phyloP scores from a whole-genome alignment of 2,888 invertebrate genomes.

The Noctua fimbriata region DNA sequence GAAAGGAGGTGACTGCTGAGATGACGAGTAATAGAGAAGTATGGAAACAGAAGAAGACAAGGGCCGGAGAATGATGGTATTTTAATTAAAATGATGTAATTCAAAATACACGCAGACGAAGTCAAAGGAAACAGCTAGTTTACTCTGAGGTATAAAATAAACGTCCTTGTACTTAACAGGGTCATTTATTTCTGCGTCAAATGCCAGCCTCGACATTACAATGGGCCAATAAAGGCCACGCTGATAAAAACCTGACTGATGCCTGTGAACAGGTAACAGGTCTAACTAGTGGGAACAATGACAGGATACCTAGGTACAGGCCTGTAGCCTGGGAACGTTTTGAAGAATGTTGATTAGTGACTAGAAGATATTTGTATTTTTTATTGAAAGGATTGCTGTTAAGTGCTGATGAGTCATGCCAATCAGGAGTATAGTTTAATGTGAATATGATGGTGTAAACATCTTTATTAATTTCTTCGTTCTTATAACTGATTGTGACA shows the following conservation, averaged over 20 bases:
- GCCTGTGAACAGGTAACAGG: constrained; percentile 16
- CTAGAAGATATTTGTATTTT: not conserved
- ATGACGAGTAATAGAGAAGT: not conserved
- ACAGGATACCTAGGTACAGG: not conserved
- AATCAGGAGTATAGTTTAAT: not conserved
- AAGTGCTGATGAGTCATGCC: not conserved
- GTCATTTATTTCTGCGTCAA: constrained; percentile 29
- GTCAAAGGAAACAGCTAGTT: not conserved
- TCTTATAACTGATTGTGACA: not conserved
- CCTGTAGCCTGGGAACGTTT: constrained; percentile 25
- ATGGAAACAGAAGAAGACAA: not conserved
- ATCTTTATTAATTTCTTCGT: not conserved
- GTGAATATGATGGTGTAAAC: not conserved
- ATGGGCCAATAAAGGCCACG: constrained; percentile 39
- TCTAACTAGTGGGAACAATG: constrained; percentile 17
- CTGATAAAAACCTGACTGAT: constrained; percentile 43
- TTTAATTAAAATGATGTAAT: too few species aligned
- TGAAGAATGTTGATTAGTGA: constrained; percentile 25
- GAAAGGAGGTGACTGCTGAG: not conserved
- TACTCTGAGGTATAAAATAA: constrained; percentile 6
- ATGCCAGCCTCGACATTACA: constrained; percentile 41
- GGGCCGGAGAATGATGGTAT: too few species aligned
- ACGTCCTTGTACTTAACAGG: constrained; percentile 49
- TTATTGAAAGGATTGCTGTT: not conserved
- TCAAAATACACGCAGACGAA: not conserved